Percentiles rank a stretch among this genome's conserved stretches.
Evolutionary conservation across 2,888 invertebrate genomes (phyloP).

Genomic region (Stramonita haemastoma): DNA sequence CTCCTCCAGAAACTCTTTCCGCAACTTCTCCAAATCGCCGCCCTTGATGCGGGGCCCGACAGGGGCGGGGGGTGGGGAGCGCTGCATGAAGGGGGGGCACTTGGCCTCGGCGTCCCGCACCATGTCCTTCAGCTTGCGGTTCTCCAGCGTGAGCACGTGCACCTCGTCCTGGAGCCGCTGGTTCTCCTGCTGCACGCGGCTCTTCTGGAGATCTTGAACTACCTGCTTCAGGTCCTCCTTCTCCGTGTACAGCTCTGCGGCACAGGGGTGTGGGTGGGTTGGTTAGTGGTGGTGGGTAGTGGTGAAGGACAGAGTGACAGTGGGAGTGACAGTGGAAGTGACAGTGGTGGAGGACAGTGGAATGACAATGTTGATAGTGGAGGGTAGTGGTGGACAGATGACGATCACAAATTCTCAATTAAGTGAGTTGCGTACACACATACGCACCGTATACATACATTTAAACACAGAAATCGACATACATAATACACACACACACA

Average conservation of each 20-base stretch:
- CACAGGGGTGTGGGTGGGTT: no score
- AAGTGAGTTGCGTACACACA: no score
- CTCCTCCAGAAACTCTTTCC: conserved; percentile 42
- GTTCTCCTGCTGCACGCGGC: conserved; percentile 49
- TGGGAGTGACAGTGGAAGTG: no score
- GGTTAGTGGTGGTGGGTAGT: no score
- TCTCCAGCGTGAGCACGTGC: conserved; percentile 54
- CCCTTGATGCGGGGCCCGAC: not conserved
- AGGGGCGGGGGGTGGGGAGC: not conserved
- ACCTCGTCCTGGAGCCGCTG: conserved; percentile 57
- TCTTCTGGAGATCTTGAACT: conserved; percentile 52
- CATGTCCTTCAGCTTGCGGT: conserved; percentile 54
- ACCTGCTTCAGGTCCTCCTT: conserved; percentile 50
- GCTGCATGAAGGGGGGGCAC: not conserved
- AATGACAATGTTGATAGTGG: no score
- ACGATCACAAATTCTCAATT: no score
- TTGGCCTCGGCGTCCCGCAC: conserved; percentile 49
- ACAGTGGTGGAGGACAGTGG: no score
- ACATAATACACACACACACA: no score
- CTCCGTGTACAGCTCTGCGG: conserved; percentile 53
- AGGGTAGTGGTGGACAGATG: no score
- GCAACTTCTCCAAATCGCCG: conserved; percentile 40
- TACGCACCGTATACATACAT: no score
- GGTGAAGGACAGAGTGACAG: no score
- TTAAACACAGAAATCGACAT: no score